A percentile compares a stretch with the other conserved stretches of the same genome.
Evolutionary conservation across 2,888 invertebrate species (phyloP).

Genomic region (Zelleria hepariella): DNA sequence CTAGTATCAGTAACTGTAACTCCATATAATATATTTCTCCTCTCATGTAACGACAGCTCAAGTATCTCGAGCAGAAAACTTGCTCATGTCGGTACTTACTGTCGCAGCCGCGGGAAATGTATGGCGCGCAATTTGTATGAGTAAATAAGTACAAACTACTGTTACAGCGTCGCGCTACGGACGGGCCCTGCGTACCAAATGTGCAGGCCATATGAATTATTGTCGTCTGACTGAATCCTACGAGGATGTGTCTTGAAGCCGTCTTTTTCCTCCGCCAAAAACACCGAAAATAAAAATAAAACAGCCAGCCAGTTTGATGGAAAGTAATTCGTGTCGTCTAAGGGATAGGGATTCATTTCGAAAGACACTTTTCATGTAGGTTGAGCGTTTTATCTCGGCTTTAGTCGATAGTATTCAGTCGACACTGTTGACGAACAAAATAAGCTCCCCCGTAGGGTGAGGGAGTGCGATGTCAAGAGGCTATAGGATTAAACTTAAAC

Average conservation of each 20-base stretch:
- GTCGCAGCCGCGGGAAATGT: constrained; percentile 22
- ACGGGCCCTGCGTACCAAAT: constrained; percentile 49
- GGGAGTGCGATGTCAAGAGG: constrained; percentile 68
- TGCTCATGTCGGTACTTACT: constrained; percentile 13
- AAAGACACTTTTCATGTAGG: constrained; percentile 39
- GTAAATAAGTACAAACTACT: constrained; percentile 50
- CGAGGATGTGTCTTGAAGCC: constrained; percentile 34
- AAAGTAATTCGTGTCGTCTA: constrained; percentile 42
- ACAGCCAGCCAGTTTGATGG: constrained; percentile 14
- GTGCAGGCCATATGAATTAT: constrained; percentile 57
- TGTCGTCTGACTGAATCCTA: constrained; percentile 50
- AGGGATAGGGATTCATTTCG: constrained; percentile 44
- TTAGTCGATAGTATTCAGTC: constrained; percentile 64
- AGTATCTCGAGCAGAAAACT: constrained; percentile 17
- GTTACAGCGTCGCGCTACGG: constrained; percentile 37
- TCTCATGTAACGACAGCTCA: constrained; percentile 1
- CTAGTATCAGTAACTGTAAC: neutral
- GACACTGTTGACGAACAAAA: constrained; percentile 70
- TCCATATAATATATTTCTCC: constrained; percentile 2
- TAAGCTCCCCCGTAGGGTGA: constrained; percentile 54
- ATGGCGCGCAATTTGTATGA: constrained; percentile 29
- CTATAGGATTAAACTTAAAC: constrained; percentile 71
- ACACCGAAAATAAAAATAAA: constrained; percentile 29
- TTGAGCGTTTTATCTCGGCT: constrained; percentile 53
- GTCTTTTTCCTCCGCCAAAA: constrained; percentile 44